Evolutionary conservation across 1,140 invertebrate genomes (phyloP), one percentile per base, ranked within the genome.

Genomic region (Bombus superbus): DNA sequence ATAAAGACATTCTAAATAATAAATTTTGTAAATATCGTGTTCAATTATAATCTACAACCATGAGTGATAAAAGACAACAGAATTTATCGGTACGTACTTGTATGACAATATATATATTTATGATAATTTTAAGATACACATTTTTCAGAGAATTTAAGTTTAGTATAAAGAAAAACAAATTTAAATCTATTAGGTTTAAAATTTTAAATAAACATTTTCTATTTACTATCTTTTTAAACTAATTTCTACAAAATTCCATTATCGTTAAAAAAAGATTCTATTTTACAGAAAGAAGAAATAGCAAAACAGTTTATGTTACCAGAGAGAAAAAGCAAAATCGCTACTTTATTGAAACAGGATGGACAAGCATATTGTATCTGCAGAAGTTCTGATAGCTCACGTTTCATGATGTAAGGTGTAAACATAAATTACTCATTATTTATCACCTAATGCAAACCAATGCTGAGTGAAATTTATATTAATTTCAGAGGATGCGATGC

Each of bases 301-400:
- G 98, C 98, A 1, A 97, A 97, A 86, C 97, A 98, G 91, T 98
- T 98, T 95, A 97, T 98, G 93, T 94, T 99, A 79, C 98, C 98
- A 0, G 98, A 99, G 92, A 96, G 98, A 69, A 98, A 98, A 93
- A 98, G 98, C 28, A 99, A 99, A 95, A 98, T 99, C 80, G 98
- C 98, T 47, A 97, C 98, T 13, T 96, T 99, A 85, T 95, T 99
- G 40, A 98, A 98, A 93, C 97, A 98, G 95, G 98, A 98, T 95
- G 97, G 97, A 44, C 97, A 98, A 95, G 97, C 97, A 8, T 99
- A 99, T 94, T 99, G 99, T 94, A 98, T 99, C 89, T 99, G 99
- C 94, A 96, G 98, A 68, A 98, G 98, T 32, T 98, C 98, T 0
- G 98, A 99, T 93, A 98, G 98, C 90, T 98, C 97, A 11, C 96